phyloP scores from a whole-genome alignment of 2,113 vertebrate genomes.

The Paracanthobrama guichenoti region DNA sequence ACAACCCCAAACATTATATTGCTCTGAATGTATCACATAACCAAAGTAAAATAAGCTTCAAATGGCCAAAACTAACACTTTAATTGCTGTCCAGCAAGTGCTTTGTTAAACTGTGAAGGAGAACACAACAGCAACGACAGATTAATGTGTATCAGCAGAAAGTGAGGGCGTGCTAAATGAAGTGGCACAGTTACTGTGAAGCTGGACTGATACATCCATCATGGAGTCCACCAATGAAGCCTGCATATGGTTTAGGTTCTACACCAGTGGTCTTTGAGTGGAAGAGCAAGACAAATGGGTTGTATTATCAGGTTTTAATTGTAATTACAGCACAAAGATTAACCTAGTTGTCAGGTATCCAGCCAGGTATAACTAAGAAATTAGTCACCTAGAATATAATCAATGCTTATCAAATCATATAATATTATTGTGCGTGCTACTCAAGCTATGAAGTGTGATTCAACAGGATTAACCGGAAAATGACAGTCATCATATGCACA shows the following conservation, averaged over 20 bases:
- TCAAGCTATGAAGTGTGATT: background rate
- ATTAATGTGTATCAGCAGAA: slow-evolving; percentile 55
- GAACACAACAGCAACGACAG: slow-evolving; percentile 29
- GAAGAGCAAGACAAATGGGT: slow-evolving; percentile 43
- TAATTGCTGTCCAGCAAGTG: slow-evolving; percentile 52
- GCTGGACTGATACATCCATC: slow-evolving; percentile 20
- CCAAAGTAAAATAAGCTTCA: background rate
- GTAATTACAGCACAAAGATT: slow-evolving; percentile 27
- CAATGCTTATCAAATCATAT: background rate
- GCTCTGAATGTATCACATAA: too few species aligned
- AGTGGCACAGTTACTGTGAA: slow-evolving; percentile 14
- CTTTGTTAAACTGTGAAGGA: slow-evolving; percentile 42
- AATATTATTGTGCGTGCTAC: background rate
- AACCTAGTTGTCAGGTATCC: slow-evolving; percentile 4
- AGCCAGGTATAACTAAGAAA: slow-evolving; percentile 15
- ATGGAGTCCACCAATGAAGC: slow-evolving; percentile 14
- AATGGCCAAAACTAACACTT: background rate
- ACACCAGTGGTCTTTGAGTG: slow-evolving; percentile 25
- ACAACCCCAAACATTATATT: too few species aligned
- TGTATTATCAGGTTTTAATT: slow-evolving; percentile 51
- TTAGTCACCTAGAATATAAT: slow-evolving; percentile 4
- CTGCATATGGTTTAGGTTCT: slow-evolving; percentile 33
- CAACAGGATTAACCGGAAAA: background rate
- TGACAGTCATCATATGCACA: background rate
- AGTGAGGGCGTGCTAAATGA: slow-evolving; percentile 45